A percentile compares a stretch with the other conserved stretches of the same genome.
These are phyloP conservation scores for Spodoptera frugiperda DNA, from an alignment of 1,140 invertebrate species.

Conservation along the genomic window DNA sequence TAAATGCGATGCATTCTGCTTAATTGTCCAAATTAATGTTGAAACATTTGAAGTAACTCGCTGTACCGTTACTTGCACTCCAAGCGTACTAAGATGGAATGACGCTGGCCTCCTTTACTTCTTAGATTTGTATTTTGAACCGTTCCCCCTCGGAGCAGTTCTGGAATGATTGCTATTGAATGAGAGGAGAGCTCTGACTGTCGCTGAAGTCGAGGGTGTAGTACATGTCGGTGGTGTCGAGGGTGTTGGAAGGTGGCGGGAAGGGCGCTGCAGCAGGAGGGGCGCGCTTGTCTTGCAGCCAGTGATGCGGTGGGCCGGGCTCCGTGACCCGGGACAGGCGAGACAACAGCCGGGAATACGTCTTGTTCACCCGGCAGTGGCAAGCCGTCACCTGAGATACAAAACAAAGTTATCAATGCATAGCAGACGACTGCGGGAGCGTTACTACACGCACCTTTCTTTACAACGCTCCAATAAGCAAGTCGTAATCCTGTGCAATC, in stretches of 20 bases:
- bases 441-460: not conserved
- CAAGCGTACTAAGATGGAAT: not conserved
- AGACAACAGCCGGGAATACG: constrained; percentile 86
- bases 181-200: constrained; percentile 90
- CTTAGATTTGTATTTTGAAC: constrained; percentile 79
- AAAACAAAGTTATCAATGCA: too few species aligned
- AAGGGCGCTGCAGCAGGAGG: constrained; percentile 57
- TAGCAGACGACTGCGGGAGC: too few species aligned
- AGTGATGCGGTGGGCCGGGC: constrained; percentile 80
- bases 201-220: constrained; percentile 91
- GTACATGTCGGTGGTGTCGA: constrained; percentile 90
- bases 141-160: constrained; percentile 80
- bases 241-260: constrained; percentile 66
- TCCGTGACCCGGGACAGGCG: constrained; percentile 76
- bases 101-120: not conserved
- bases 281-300: constrained; percentile 82
- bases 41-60: constrained; percentile 9
- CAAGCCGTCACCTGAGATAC: constrained; percentile 87
- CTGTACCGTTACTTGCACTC: not conserved
- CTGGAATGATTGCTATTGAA: constrained; percentile 87
- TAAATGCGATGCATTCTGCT: constrained; percentile 33
- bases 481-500: constrained; percentile 9
- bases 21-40: constrained; percentile 26
- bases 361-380: constrained; percentile 91
- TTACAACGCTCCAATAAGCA: constrained; percentile 6